Base-by-base conservation (phyloP, 1,140 invertebrate species). In the Ceratina calcarata region DNA sequence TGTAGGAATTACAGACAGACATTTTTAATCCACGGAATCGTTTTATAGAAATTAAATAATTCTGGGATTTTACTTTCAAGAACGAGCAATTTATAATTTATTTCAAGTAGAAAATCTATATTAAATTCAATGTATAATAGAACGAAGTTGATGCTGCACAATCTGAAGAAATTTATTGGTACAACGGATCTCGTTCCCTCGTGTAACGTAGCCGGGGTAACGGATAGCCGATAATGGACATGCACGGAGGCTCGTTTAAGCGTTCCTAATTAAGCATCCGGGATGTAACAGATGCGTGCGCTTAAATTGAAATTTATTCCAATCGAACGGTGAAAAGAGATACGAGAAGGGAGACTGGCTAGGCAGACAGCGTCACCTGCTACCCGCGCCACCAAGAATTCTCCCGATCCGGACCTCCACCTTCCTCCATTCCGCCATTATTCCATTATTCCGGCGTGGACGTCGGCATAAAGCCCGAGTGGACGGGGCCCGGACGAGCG, bases 301-400 rank as follows among this genome's bases (percentile, higher is more conserved):
- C 67, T 83, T 55, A 81, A 85, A 89, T 90, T 90, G 88, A 89
- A 90, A 90, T 90, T 89, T 88, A 89, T 89, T 87, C 70, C 70
- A 66, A 66, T 69, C 71, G 64, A 71, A 65, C 37, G 32, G 58
- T 37, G 45, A 51, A 67, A 73, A 70, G 68, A 37, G 61, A 65
- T 49, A 82, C 51, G 51, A 45, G 49, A 66, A 13, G n/a, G 10
- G 10, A 66, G 70, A 32, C 16, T 53, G 24, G 72, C 80, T 74
- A 51, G 67, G 72, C 77, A 88, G 81, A 85, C 73, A 69, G 83
- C 82, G 85, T 89, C 90, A 90, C 89, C 90, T 91, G 90, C 88
- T 90, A 87, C 83, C 84, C 86, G 85, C 53, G 76, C 55, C 78
- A 67, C 69, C 78, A 16, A 80, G 79, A 51, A 84, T 80, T 79